These are phyloP conservation scores for Limnephilus marmoratus DNA, from an alignment of 2,888 invertebrate species.

Conservation along the genomic window DNA sequence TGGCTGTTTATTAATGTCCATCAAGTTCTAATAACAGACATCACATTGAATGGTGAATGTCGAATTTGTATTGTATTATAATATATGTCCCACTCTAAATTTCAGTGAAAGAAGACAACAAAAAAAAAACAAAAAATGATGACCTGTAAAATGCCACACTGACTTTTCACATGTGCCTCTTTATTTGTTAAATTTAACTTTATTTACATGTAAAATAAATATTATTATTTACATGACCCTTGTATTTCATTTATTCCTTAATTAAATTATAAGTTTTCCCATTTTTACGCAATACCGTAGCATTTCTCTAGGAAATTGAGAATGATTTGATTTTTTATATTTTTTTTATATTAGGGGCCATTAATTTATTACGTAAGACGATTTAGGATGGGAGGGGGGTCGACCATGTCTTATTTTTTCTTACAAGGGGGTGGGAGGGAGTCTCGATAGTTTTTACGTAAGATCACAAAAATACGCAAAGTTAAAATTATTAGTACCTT, in stretches of 20 bases:
- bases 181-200: slow-evolving; percentile 59
- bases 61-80: slow-evolving; percentile 8
- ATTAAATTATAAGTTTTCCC: background rate
- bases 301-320: no score
- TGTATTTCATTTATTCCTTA: slow-evolving; percentile 9
- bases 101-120: slow-evolving; percentile 32
- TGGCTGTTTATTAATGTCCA: slow-evolving; percentile 54
- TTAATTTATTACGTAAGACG: no score
- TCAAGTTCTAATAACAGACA: slow-evolving; percentile 27
- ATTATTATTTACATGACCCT: slow-evolving; percentile 40
- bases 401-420: no score
- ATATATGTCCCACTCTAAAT: slow-evolving; percentile 17
- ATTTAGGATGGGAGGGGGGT: no score
- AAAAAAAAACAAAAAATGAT: slow-evolving; percentile 1
- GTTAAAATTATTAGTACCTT: no score
- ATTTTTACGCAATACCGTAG: no score
- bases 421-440: no score
- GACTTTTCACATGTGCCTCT: slow-evolving; percentile 66
- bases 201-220: slow-evolving; percentile 60
- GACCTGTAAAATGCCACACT: slow-evolving; percentile 50
- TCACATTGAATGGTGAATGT: no score
- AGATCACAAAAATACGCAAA: no score
- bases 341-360: no score
- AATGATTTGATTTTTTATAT: no score
- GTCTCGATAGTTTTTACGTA: no score